Base-by-base conservation (phyloP, 2,888 invertebrate genomes). In the Papilio demoleus region DNA sequence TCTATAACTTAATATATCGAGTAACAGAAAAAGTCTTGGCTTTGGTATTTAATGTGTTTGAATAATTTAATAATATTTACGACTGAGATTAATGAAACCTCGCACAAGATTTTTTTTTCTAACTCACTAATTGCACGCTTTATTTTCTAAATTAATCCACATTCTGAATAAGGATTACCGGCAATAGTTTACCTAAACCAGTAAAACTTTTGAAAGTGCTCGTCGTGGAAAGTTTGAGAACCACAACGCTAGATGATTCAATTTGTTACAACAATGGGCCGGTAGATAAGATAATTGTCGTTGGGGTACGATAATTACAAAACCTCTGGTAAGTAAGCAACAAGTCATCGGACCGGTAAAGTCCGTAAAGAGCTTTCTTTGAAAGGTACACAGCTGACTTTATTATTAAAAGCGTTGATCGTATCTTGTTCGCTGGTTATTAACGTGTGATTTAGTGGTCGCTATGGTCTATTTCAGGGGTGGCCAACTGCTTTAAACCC, bases 361-460 rank as follows among this genome's bases (percentile, higher is more conserved):
- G 88, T 75, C 70, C 70, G 70, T 73, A 70, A 79, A 78, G 81
- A 83, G 82, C 87, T 89, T 88, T 89, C 90, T 88, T 83, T 82
- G 87, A 86, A 85, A 85, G 85, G 79, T 74, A 75, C 89, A 88
- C 85, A 88, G 85, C 85, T 85, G 83, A 84, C 83, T 84, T 83
- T 88, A 86, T 88, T 88, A 90, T 90, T 91, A 90, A 91, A 90
- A 90, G 89, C 83, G 75, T 74, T 82, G 91, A 92, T 92, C 80
- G 82, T 91, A 92, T 92, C 91, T 80, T 76, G 76, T 81, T 56
- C 17, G 78, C 81, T 87, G 84, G 91, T 90, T 92, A 91, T 91
- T 90, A 90, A 88, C 79, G 78, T 76, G 79, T 89, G 92, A 91
- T 92, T 89, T 90, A 91, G 86, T 87, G 82, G 79, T 71, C 71